Evolutionary conservation across 2,797 vertebrate genomes (phyloP).

Genomic region (Pagetopsis macropterus): DNA sequence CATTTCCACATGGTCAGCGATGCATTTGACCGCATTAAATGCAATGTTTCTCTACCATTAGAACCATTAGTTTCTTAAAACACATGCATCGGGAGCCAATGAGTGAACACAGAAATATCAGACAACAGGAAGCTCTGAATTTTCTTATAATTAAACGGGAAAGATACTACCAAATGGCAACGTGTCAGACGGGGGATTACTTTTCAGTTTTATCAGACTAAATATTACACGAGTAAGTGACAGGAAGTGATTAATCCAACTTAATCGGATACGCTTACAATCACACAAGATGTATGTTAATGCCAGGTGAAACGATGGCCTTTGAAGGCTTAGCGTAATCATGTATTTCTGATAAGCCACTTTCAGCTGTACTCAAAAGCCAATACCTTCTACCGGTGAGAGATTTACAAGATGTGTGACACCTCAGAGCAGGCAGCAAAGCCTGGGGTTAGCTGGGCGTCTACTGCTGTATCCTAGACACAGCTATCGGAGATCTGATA

Average conservation of each 20-base stretch:
- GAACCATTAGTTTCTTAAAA: neutral
- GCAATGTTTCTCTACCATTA: conserved; percentile 23
- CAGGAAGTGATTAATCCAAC: conserved; percentile 46
- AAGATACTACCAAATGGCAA: neutral
- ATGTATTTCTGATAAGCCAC: conserved; percentile 62
- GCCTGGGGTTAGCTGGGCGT: conserved; percentile 22
- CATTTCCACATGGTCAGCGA: conserved; percentile 1
- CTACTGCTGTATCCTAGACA: conserved; percentile 30
- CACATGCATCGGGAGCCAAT: neutral
- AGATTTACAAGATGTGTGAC: conserved; percentile 46
- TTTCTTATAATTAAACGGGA: neutral
- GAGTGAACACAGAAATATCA: neutral
- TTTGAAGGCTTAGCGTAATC: conserved; percentile 61
- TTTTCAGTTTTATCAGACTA: conserved; percentile 24
- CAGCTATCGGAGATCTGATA: conserved; percentile 53
- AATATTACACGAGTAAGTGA: conserved; percentile 40
- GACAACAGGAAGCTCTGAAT: conserved; percentile 6
- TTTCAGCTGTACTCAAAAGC: conserved; percentile 36
- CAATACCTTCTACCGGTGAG: conserved; percentile 42
- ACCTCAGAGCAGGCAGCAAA: conserved; percentile 31
- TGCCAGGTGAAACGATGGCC: conserved; percentile 40
- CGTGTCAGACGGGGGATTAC: conserved; percentile 16
- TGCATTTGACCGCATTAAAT: conserved; percentile 12
- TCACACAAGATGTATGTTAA: conserved; percentile 36
- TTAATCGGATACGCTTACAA: conserved; percentile 50